Percentiles rank a stretch among this genome's conserved stretches.
These are phyloP conservation scores for Coecobrya sp. DNA, from an alignment of 2,888 invertebrate genomes.

Conservation along the genomic window DNA sequence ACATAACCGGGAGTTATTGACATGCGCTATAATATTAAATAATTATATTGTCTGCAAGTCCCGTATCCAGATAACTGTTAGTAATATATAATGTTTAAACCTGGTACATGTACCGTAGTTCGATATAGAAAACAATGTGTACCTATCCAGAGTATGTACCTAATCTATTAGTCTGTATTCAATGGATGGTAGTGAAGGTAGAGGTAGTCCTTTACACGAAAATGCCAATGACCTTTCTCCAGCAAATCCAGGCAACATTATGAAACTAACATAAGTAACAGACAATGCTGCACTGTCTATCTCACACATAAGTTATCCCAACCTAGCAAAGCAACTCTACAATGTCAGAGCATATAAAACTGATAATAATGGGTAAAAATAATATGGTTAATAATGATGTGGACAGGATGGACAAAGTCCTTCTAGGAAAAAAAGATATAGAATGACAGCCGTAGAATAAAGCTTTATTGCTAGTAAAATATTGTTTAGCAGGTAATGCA, in stretches of 20 bases:
- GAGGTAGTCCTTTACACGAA: not conserved
- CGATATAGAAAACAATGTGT: too few species aligned
- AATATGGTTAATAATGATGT: not conserved
- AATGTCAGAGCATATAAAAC: not conserved
- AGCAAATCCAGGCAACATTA: slow-evolving; percentile 10
- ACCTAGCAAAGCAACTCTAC: not conserved
- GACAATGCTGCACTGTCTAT: not conserved
- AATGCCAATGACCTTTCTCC: slow-evolving; percentile 79
- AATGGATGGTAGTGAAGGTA: not conserved
- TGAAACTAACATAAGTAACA: too few species aligned
- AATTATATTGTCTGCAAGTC: too few species aligned
- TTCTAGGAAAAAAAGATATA: too few species aligned
- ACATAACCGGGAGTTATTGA: too few species aligned
- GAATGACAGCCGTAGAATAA: too few species aligned
- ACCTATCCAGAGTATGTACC: too few species aligned
- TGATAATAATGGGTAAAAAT: not conserved
- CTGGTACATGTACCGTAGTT: too few species aligned
- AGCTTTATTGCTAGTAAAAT: not conserved
- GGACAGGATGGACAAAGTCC: not conserved
- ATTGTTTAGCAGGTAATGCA: not conserved
- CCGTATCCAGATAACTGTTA: not conserved
- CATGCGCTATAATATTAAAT: too few species aligned
- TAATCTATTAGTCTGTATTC: too few species aligned
- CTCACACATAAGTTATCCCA: not conserved
- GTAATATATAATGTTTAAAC: too few species aligned